A percentile compares a stretch with the other conserved stretches of the same genome.
Conservation (phyloP, 1,140 invertebrate genomes). For the Scaptodrosophila lebanonensis region DNA sequence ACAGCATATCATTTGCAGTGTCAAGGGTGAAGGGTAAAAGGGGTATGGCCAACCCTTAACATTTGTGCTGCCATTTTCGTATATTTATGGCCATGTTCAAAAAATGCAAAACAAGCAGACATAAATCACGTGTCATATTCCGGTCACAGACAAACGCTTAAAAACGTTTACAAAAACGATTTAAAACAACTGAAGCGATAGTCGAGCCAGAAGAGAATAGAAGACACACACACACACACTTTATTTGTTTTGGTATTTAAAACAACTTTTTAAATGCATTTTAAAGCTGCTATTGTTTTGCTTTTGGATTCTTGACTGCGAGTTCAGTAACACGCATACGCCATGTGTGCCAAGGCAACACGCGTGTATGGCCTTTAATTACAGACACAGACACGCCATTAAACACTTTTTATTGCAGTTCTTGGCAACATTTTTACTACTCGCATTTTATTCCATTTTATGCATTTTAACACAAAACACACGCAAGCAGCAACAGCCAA, state of each 20-base stretch:
- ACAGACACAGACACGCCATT: constrained; percentile 63
- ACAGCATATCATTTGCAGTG: too few relatives aligned
- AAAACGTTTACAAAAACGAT: constrained; percentile 1
- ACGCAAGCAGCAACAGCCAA: background rate
- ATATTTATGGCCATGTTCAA: constrained; percentile 63
- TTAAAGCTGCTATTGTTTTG: constrained; percentile 35
- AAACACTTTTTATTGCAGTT: constrained; percentile 67
- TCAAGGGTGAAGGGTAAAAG: too few relatives aligned
- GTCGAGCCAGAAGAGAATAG: background rate
- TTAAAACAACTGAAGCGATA: constrained; percentile 13
- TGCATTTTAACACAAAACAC: constrained; percentile 42
- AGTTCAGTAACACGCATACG: constrained; percentile 60
- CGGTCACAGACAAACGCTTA: constrained; percentile 25
- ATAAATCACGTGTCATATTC: constrained; percentile 58
- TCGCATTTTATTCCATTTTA: constrained; percentile 54
- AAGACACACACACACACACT: too few relatives aligned
- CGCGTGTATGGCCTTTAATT: constrained; percentile 57
- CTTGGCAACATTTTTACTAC: constrained; percentile 60
- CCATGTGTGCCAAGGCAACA: constrained; percentile 21
- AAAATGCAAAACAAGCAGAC: constrained; percentile 46
- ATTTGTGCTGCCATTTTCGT: constrained; percentile 22
- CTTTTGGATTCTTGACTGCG: constrained; percentile 13
- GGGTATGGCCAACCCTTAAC: background rate
- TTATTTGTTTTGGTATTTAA: too few relatives aligned
- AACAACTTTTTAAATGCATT: constrained; percentile 42